Base-by-base conservation (phyloP, 2,888 invertebrate genomes). In the Sabatieria punctata region DNA sequence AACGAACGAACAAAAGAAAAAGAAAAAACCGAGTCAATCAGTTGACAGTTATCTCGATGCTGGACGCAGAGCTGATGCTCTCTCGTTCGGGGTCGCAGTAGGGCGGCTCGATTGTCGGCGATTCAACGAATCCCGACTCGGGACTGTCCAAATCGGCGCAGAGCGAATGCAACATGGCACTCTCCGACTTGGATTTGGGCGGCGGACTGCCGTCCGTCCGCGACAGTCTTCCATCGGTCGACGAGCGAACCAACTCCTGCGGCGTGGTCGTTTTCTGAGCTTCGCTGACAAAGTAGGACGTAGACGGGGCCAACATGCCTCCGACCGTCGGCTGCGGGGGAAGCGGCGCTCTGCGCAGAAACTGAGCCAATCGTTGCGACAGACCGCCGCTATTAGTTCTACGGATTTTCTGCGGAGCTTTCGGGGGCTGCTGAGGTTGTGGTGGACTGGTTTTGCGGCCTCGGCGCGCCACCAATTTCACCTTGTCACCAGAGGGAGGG, bases 1-100 rank as follows among this genome's bases (percentile, higher is more conserved):
- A n/a, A n/a, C n/a, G n/a, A n/a, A n/a, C n/a, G n/a, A n/a, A n/a
- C n/a, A n/a, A n/a, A n/a, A n/a, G n/a, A n/a, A n/a, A n/a, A n/a
- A n/a, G n/a, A n/a, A n/a, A n/a, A n/a, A n/a, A n/a, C n/a, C n/a
- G n/a, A n/a, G n/a, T n/a, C n/a, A n/a, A n/a, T n/a, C n/a, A n/a
- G n/a, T n/a, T n/a, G n/a, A 57, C 57, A 18, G 54, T 50, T 35
- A 60, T 59, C 46, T 60, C 60, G 22, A 55, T 50, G 42, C 56
- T 55, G 33, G 55, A 54, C 33, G 52, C 45, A 23, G 59, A 60
- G 35, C 53, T 46, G 25, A 57, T 50, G 19, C 55, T 55, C 22
- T 55, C 55, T 22, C 53, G 43, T 22, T 60, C 59, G 21, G 55
- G 51, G n/a, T 57, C 57, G 24, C 39, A 40, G 13, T 25, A 2